Conservation (phyloP, 2,113 vertebrate genomes). For the Prolemur simus region DNA sequence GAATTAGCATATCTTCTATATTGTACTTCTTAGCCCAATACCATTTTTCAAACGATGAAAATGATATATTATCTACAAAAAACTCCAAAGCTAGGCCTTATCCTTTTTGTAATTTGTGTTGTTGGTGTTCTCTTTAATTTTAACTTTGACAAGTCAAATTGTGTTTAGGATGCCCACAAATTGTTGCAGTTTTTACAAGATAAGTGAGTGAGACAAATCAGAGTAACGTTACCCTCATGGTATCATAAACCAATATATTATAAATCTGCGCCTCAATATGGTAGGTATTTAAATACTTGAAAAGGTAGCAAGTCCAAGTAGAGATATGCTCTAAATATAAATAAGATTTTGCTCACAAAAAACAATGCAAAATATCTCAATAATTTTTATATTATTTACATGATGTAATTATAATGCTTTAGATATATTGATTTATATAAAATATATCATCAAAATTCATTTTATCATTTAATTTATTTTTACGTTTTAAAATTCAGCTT, state of each 20-base stretch:
- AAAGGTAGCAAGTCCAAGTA: background rate
- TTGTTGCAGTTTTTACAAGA: background rate
- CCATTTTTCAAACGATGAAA: background rate
- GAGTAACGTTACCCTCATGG: background rate
- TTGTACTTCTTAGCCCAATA: background rate
- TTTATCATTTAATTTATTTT: background rate
- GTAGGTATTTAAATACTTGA: background rate
- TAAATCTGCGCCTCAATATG: background rate
- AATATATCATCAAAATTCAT: background rate
- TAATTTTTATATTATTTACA: background rate
- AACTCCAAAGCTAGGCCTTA: background rate
- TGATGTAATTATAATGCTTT: background rate
- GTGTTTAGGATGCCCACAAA: background rate
- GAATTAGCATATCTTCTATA: background rate
- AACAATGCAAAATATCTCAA: background rate
- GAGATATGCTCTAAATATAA: background rate
- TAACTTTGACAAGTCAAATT: background rate
- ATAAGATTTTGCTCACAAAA: background rate
- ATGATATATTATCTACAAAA: background rate
- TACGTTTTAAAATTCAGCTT: background rate
- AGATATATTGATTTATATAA: background rate
- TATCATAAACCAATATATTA: background rate
- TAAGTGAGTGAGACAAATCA: background rate
- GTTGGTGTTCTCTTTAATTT: background rate
- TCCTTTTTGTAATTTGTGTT: background rate